Percentiles rank a stretch among this genome's conserved stretches.
These are phyloP conservation scores for Hirudinaria manillensis DNA, from an alignment of 2,888 invertebrate genomes.

Conservation along the genomic window DNA sequence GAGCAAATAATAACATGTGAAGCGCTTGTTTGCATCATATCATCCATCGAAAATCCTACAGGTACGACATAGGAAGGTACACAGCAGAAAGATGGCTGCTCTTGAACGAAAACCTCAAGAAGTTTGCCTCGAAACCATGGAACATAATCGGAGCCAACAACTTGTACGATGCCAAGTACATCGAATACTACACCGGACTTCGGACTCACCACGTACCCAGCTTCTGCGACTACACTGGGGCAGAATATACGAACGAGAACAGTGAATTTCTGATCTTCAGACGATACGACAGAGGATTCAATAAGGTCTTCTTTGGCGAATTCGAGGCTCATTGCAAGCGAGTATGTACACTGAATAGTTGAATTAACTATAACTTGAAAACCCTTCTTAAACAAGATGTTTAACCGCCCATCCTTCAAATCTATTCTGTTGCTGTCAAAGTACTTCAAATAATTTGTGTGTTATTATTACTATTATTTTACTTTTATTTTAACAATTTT, in stretches of 20 bases:
- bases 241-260: conserved; percentile 14
- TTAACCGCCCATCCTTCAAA: no score
- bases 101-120: conserved; percentile 34
- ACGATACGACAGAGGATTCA: conserved; percentile 22
- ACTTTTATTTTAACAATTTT: no score
- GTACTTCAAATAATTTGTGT: no score
- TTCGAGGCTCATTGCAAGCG: neutral
- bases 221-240: conserved; percentile 24
- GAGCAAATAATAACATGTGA: no score
- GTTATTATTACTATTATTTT: no score
- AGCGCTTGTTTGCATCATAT: no score
- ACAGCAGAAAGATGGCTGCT: conserved; percentile 30
- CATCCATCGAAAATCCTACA: no score
- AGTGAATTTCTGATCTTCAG: neutral
- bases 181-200: conserved; percentile 15
- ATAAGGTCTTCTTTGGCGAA: conserved; percentile 1
- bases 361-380: neutral
- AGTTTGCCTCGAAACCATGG: conserved; percentile 30
- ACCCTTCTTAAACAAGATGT: no score
- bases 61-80: conserved; percentile 31
- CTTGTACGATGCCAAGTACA: conserved; percentile 32
- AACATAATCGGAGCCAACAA: conserved; percentile 34
- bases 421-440: no score
- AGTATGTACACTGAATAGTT: neutral
- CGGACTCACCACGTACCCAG: conserved; percentile 21